Percentiles rank a stretch among this genome's conserved stretches.
phyloP scores from a whole-genome alignment of 2,797 vertebrate species.

The Hydrolagus colliei region DNA sequence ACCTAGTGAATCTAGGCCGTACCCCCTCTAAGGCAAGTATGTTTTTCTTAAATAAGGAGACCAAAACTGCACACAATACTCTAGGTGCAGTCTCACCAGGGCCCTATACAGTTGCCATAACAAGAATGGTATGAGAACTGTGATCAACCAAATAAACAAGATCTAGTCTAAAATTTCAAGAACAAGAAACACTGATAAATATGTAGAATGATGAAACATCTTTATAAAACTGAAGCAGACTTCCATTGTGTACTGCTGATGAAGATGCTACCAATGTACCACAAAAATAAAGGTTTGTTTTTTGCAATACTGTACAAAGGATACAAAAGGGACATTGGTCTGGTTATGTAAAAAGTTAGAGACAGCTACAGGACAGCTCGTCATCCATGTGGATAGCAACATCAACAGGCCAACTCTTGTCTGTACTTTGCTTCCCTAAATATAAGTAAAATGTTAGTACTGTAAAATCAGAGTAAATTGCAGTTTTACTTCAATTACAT shows the following conservation, averaged over 20 bases:
- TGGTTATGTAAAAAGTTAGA: constrained; percentile 96
- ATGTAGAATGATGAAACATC: no score
- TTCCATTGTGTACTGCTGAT: neutral
- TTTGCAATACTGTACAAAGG: constrained; percentile 51
- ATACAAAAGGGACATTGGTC: constrained; percentile 96
- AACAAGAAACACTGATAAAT: no score
- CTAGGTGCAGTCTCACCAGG: no score
- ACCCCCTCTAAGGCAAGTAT: no score
- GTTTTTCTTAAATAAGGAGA: no score
- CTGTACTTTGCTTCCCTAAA: constrained; percentile 94
- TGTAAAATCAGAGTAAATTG: neutral
- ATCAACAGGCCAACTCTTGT: constrained; percentile 92
- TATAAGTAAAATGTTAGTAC: neutral
- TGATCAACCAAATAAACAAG: no score
- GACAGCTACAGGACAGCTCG: constrained; percentile 92
- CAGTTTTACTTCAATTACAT: neutral
- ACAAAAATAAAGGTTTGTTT: neutral
- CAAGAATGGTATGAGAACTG: no score
- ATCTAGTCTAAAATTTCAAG: no score
- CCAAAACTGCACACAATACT: no score
- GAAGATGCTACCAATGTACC: neutral
- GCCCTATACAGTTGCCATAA: no score
- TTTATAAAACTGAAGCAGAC: neutral
- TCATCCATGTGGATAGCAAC: constrained; percentile 95
- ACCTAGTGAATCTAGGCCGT: no score